A percentile compares a stretch with the other conserved stretches of the same genome.
Evolutionary conservation across 2,888 invertebrate genomes (phyloP).

Genomic region (Lasioglossum lativentre): DNA sequence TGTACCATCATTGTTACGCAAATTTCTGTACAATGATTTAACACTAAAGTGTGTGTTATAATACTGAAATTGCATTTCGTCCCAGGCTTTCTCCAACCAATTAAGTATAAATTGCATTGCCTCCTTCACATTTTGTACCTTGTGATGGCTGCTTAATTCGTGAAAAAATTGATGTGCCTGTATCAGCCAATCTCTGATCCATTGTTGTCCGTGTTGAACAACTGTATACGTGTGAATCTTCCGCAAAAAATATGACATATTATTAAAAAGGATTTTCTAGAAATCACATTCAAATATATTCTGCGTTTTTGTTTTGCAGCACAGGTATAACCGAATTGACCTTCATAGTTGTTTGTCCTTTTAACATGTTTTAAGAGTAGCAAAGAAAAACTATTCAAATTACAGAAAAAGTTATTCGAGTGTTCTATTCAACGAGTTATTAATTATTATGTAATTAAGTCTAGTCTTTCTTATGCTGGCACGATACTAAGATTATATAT

Average conservation of each 20-base stretch:
- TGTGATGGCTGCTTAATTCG: slow-evolving; percentile 71
- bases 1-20: slow-evolving; percentile 74
- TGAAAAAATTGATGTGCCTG: slow-evolving; percentile 71
- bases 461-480: background rate
- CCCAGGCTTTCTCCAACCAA: slow-evolving; percentile 72
- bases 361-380: background rate
- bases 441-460: slow-evolving; percentile 4
- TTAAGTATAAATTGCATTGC: slow-evolving; percentile 65
- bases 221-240: slow-evolving; percentile 77
- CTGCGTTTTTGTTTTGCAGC: background rate
- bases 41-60: slow-evolving; percentile 74
- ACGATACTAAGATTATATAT: background rate
- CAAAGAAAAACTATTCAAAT: background rate
- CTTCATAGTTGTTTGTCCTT: background rate
- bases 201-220: slow-evolving; percentile 78
- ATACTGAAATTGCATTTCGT: slow-evolving; percentile 74
- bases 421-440: background rate
- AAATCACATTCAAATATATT: background rate
- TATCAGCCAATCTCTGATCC: slow-evolving; percentile 70
- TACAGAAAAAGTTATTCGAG: background rate
- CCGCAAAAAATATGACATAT: slow-evolving; percentile 30
- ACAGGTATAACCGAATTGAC: background rate
- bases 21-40: slow-evolving; percentile 67
- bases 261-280: background rate
- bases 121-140: slow-evolving; percentile 72